Conservation (phyloP, 2,113 vertebrate genomes). For the Neopipo cinnamomea region DNA sequence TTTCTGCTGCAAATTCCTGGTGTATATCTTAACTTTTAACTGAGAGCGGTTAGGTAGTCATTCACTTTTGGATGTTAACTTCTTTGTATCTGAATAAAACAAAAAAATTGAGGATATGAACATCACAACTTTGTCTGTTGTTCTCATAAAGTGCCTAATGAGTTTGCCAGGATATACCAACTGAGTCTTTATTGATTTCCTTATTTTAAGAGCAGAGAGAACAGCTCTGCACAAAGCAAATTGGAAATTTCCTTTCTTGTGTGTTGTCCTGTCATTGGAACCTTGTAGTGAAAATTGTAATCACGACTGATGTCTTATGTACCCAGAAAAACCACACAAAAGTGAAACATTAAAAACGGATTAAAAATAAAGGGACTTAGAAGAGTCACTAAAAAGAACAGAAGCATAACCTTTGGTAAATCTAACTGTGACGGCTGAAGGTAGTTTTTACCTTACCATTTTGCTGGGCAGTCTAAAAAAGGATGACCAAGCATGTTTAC, state of each 20-base stretch:
- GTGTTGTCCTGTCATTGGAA: neutral
- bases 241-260: neutral
- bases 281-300: neutral
- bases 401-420: neutral
- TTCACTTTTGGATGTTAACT: neutral
- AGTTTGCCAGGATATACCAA: neutral
- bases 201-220: neutral
- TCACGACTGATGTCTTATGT: neutral
- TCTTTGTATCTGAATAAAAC: neutral
- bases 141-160: neutral
- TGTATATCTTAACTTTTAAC: neutral
- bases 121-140: neutral
- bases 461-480: neutral
- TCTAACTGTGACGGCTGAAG: neutral
- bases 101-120: neutral
- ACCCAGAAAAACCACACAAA: neutral
- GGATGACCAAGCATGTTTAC: neutral
- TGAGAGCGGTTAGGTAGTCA: neutral
- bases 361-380: neutral
- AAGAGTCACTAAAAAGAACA: neutral
- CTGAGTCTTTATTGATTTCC: neutral
- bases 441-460: neutral
- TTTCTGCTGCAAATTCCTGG: neutral
- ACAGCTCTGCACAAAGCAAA: neutral
- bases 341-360: neutral